Conservation (phyloP, 2,797 vertebrate species). For the Babyrousa celebensis region DNA sequence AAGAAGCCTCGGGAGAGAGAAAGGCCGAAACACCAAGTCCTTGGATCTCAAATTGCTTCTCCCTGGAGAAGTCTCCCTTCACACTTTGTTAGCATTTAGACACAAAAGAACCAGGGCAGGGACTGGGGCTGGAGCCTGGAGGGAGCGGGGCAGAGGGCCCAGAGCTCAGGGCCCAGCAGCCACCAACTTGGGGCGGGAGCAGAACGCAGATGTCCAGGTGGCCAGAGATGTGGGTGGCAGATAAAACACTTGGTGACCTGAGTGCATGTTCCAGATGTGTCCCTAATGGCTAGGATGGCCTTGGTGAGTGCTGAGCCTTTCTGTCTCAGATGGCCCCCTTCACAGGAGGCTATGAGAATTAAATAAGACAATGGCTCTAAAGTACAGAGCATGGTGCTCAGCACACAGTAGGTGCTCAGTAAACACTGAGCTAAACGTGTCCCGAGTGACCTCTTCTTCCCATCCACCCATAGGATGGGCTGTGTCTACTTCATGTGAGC, state of each 20-base stretch:
- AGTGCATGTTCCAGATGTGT: background rate
- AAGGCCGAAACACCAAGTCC: constrained; percentile 67
- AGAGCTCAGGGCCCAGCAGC: background rate
- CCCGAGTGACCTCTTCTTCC: background rate
- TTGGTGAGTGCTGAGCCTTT: background rate
- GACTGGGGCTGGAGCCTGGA: accelerated
- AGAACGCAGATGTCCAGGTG: background rate
- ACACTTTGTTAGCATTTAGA: constrained; percentile 35
- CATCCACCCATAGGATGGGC: background rate
- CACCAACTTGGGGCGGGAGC: background rate
- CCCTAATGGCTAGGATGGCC: background rate
- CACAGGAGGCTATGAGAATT: background rate
- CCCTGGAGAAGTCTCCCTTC: constrained; percentile 76
- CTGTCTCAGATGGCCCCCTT: background rate
- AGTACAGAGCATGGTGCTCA: background rate
- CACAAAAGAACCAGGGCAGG: background rate
- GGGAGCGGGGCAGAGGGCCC: background rate
- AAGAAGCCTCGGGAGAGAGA: constrained; percentile 74
- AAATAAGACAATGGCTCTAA: background rate
- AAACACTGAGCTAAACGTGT: background rate
- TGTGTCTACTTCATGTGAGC: background rate
- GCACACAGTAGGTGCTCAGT: background rate
- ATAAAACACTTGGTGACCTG: background rate
- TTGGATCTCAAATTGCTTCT: constrained; percentile 86
- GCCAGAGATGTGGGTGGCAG: background rate